These are phyloP conservation scores for Alexandromys fortis DNA, from an alignment of 2,113 vertebrate genomes.

Conservation along the genomic window DNA sequence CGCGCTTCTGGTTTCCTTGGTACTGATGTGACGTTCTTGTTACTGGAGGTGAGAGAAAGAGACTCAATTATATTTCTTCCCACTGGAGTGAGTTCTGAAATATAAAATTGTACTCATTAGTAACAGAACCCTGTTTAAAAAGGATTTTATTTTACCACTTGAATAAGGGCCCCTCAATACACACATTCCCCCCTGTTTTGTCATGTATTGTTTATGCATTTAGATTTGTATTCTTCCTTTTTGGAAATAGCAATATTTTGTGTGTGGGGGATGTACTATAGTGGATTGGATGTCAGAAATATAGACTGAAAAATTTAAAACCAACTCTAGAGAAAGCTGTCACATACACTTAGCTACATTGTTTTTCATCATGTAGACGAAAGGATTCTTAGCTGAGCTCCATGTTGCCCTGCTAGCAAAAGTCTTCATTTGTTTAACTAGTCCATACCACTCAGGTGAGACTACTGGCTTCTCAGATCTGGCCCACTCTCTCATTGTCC, in stretches of 20 bases:
- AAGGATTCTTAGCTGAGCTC: neutral
- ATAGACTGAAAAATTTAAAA: slow-evolving; percentile 17
- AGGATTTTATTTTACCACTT: slow-evolving; percentile 47
- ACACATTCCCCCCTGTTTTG: neutral
- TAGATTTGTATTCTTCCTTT: neutral
- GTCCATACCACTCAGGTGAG: neutral
- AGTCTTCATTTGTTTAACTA: neutral
- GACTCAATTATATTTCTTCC: slow-evolving; percentile 30
- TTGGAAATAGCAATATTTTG: neutral
- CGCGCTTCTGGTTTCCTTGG: neutral
- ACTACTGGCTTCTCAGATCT: neutral
- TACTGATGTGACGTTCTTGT: neutral
- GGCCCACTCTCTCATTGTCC: neutral
- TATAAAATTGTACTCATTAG: slow-evolving; percentile 33
- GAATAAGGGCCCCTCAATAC: slow-evolving; percentile 19
- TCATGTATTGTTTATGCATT: neutral
- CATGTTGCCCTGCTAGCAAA: neutral
- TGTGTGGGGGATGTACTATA: too few relatives aligned
- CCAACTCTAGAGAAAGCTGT: neutral
- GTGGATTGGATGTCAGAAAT: neutral
- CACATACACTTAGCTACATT: neutral
- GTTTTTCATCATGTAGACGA: neutral
- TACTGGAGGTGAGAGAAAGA: neutral
- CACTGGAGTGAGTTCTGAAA: slow-evolving; percentile 29
- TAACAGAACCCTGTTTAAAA: slow-evolving; percentile 48